Base-by-base conservation (phyloP, 1,140 invertebrate species). In the Cylas formicarius region DNA sequence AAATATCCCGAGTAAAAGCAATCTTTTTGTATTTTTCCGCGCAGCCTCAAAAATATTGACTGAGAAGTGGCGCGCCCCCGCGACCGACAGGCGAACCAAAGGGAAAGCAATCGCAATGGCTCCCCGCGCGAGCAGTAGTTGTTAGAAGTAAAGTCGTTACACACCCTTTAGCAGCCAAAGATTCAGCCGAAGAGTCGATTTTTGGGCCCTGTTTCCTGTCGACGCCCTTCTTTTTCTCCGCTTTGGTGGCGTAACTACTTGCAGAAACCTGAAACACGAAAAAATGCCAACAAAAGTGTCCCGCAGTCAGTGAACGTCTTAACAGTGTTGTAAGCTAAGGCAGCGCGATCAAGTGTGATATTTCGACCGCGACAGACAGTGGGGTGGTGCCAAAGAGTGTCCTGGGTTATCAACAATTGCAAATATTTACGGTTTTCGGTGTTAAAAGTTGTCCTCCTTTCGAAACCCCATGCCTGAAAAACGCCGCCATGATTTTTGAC, bases 101-200 rank as follows among this genome's bases (percentile, higher is more conserved):
- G 48, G 38, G 55, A 58, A 56, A 62, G 56, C 53, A 50, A 42
- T 32, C 17, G 50, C 43, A 42, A 60, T 57, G 56, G 58, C 54
- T 54, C 39, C 57, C 53, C 46, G 48, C 43, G 49, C 38, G 47
- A 59, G 52, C 56, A 50, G 45, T 53, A 63, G 57, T 60, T 56
- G 43, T 54, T 44, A 40, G 51, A 56, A 58, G 41, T 51, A 21
- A 33, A 52, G 47, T 26, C 22, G 23, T 45, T 56, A 65, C 55
- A 61, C 70, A 80, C 76, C 77, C 77, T 72, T 73, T 72, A 2
- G 73, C 61, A 36, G 71, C 67, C 36, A 81, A 59, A 28, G 76
- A 75, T 59, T 73, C 62, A 24, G 69, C 69, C 35, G 68, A 66
- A 23, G 72, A 70, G 61, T 76, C 66, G 35, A 79, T 63, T 53